phyloP scores from a whole-genome alignment of 2,797 vertebrate genomes.

The Mormyrus proboscirostris region DNA sequence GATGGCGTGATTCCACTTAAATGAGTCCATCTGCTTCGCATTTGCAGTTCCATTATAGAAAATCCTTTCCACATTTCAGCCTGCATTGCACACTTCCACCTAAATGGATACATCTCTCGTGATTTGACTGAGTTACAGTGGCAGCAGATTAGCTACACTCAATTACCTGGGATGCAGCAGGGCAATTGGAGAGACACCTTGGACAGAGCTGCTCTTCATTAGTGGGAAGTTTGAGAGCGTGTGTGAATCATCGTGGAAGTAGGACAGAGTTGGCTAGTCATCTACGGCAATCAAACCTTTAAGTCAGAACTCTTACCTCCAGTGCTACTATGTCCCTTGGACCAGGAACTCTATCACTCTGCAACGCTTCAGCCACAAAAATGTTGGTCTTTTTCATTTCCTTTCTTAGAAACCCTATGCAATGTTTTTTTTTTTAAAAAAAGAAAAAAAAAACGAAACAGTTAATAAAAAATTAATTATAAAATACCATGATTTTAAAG shows the following conservation, averaged over 20 bases:
- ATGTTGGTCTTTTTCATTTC: constrained; percentile 42
- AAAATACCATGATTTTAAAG: neutral
- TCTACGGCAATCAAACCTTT: neutral
- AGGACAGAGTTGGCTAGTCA: neutral
- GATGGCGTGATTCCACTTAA: neutral
- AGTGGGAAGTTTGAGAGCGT: neutral
- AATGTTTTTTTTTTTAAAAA: neutral
- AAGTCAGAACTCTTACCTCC: constrained; percentile 33
- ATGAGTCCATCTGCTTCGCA: neutral
- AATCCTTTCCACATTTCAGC: neutral
- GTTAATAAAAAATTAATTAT: neutral
- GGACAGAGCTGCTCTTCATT: neutral
- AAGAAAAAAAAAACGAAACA: neutral
- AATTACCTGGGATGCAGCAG: neutral
- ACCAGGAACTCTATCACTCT: constrained; percentile 29
- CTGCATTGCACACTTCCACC: neutral
- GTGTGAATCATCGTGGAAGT: neutral
- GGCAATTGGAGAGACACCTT: neutral
- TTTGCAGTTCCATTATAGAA: neutral
- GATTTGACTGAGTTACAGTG: neutral
- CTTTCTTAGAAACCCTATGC: constrained; percentile 39
- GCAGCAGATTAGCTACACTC: neutral
- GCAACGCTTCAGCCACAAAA: constrained; percentile 10
- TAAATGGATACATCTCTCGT: neutral
- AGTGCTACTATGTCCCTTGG: constrained; percentile 41